phyloP scores from a whole-genome alignment of 1,140 invertebrate species.

The Nebria ingens region DNA sequence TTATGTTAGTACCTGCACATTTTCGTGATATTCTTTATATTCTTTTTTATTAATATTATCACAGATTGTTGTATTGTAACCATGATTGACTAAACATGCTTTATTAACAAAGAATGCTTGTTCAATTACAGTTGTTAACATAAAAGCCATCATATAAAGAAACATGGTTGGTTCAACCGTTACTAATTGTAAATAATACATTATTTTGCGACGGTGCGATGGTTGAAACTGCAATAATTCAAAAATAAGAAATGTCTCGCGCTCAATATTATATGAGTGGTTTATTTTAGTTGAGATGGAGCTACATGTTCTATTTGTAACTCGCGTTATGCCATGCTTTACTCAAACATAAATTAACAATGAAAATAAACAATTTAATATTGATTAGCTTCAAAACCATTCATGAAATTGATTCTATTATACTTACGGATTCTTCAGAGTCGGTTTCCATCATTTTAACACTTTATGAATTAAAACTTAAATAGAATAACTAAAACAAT shows the following conservation, averaged over 20 bases:
- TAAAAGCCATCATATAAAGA: constrained; percentile 69
- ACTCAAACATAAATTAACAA: no score
- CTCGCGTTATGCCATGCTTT: no score
- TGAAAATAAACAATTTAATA: no score
- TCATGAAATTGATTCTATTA: not conserved
- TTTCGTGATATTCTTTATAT: constrained; percentile 43
- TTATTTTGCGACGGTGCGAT: not conserved
- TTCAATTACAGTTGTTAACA: constrained; percentile 66
- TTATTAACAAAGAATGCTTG: constrained; percentile 63
- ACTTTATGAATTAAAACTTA: not conserved
- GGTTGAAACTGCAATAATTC: not conserved
- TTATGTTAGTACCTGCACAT: constrained; percentile 46
- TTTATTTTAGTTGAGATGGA: no score
- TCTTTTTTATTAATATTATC: constrained; percentile 42
- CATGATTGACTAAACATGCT: constrained; percentile 58
- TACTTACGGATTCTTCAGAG: not conserved
- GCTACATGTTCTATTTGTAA: no score
- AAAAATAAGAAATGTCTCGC: not conserved
- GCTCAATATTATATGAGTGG: no score
- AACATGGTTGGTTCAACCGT: constrained; percentile 68
- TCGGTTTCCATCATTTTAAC: not conserved
- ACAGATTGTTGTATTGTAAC: constrained; percentile 52
- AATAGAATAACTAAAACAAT: not conserved
- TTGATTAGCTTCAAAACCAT: no score
- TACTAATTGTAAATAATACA: constrained; percentile 24